phyloP scores from a whole-genome alignment of 2,888 invertebrate species.

The Philopedon plagiatum region DNA sequence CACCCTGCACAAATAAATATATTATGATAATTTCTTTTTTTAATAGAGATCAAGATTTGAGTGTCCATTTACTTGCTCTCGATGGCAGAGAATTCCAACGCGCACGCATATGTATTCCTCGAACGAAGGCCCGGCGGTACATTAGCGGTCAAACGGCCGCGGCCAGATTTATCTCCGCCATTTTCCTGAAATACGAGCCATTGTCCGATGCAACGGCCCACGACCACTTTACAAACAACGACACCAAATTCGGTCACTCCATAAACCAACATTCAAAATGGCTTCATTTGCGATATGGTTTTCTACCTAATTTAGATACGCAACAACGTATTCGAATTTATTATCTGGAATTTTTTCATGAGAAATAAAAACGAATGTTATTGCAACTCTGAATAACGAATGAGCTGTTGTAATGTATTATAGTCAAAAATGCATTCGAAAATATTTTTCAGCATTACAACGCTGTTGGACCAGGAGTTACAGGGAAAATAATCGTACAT shows the following conservation, averaged over 20 bases:
- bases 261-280: slow-evolving; percentile 69
- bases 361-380: not conserved
- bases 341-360: slow-evolving; percentile 17
- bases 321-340: slow-evolving; percentile 43
- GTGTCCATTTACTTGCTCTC: too few species aligned
- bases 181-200: slow-evolving; percentile 67
- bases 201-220: slow-evolving; percentile 65
- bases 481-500: too few species aligned
- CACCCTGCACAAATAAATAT: too few species aligned
- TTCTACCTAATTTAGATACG: slow-evolving; percentile 63
- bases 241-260: slow-evolving; percentile 70
- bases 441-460: too few species aligned
- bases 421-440: not conserved
- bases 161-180: slow-evolving; percentile 65
- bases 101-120: slow-evolving; percentile 47
- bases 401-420: not conserved
- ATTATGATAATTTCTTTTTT: too few species aligned
- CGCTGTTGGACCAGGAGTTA: too few species aligned
- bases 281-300: slow-evolving; percentile 67
- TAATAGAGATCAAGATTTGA: too few species aligned
- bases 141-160: slow-evolving; percentile 45
- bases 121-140: slow-evolving; percentile 38
- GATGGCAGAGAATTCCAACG: not conserved
- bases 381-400: slow-evolving; percentile 7
- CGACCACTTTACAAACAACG: slow-evolving; percentile 68